Conservation (phyloP, 2,113 vertebrate species). For the Menidia beryllina region DNA sequence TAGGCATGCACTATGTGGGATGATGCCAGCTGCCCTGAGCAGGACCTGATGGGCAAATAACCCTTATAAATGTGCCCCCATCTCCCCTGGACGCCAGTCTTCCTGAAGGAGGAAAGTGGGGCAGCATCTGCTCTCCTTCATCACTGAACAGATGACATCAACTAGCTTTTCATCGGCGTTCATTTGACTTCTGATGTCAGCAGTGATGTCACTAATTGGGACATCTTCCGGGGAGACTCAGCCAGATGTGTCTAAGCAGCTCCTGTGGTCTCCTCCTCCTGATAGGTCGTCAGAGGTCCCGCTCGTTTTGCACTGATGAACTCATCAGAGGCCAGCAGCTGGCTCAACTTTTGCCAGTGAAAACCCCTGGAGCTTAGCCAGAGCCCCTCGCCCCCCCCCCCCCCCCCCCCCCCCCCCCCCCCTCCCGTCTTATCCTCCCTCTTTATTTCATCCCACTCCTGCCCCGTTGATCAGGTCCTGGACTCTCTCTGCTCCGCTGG, state of each 20-base stretch:
- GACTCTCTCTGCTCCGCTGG: neutral
- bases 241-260: no score
- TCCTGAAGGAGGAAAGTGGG: conserved; percentile 39
- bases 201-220: no score
- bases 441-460: neutral
- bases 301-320: no score
- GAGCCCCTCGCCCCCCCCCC: conserved; percentile 18
- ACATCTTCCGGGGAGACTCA: no score
- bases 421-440: no score
- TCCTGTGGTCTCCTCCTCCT: no score
- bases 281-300: no score
- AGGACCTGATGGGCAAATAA: conserved; percentile 1
- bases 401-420: conserved; percentile 20
- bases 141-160: conserved; percentile 32
- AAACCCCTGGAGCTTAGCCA: conserved; percentile 68
- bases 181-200: conserved; percentile 11
- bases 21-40: no score
- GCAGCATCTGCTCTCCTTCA: conserved; percentile 19
- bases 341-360: conserved; percentile 49
- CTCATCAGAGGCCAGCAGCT: conserved; percentile 54
- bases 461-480: conserved; percentile 19
- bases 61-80: neutral
- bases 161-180: neutral
- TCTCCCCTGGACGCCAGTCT: neutral
- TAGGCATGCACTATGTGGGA: no score